Base-by-base conservation (phyloP, 2,113 vertebrate genomes). In the Saimiri boliviensis region DNA sequence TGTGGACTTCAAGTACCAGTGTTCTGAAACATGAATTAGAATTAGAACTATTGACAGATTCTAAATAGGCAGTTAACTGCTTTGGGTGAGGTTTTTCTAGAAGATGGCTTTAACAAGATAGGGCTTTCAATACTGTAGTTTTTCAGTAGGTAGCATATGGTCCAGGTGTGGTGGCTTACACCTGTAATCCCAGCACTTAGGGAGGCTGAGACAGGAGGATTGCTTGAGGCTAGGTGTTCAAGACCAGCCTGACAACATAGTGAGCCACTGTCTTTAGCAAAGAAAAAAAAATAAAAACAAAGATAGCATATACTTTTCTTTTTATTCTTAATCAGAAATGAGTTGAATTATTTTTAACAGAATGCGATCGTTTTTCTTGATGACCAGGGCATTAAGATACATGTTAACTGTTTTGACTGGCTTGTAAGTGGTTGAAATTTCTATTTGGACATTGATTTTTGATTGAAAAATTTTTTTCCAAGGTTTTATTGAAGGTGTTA, bases 401-500 rank as follows among this genome's bases (percentile, higher is more conserved):
- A 8, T 87, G 17, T 82, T 30, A 95, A 0, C 12, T 93, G 5
- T 54, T 95, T 91, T 94, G 81, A 70, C 17, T 81, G 37, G 16
- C 9, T 95, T 89, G 3, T 30, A 92, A 94, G 16, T 92, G 35
- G 40, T 96, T 96, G 87, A 87, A 45, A 37, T 90, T 94, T 93
- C 70, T 89, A 27, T 85, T 73, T 95, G 81, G 94, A 66, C n/a
- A 93, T 89, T 82, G 21, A 0, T 68, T 94, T 95, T 84, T 96
- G 30, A 93, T 93, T 14, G 35, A 54, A 79, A 86, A 3, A 27
- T 90, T 32, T 97, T 98, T 96, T 97, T 91, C 68, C 42, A 94
- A 99, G 99, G 99, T 99, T 96, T 99, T 99, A 98, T 98, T 99
- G 98, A 99, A 99, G 98, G 99, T 99, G 87, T 99, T 99, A 42